Evolutionary conservation across 2,888 invertebrate species (phyloP).

Genomic region (Leucoma salicis): DNA sequence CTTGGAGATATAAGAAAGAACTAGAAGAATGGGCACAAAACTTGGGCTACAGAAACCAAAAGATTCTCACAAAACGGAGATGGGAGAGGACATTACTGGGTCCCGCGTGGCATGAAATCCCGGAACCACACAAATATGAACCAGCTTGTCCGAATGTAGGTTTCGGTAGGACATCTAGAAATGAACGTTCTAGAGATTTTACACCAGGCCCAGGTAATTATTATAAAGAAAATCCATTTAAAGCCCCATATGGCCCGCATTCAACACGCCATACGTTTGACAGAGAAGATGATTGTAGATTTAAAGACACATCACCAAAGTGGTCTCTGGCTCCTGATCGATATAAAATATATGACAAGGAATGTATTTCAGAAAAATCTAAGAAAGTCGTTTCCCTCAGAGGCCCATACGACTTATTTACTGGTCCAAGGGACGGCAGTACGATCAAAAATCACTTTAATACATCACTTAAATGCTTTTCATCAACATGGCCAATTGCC

Average conservation of each 20-base stretch:
- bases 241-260: constrained; percentile 59
- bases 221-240: constrained; percentile 51
- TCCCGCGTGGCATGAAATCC: constrained; percentile 59
- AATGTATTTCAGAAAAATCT: constrained; percentile 56
- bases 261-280: constrained; percentile 57
- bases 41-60: constrained; percentile 67
- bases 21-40: constrained; percentile 68
- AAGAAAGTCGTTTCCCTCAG: constrained; percentile 60
- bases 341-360: constrained; percentile 61
- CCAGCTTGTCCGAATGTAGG: constrained; percentile 57
- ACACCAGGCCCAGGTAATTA: constrained; percentile 66
- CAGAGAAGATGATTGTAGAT: constrained; percentile 62
- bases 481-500: constrained; percentile 64
- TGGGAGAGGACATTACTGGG: constrained; percentile 56
- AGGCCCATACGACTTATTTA: constrained; percentile 72
- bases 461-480: constrained; percentile 43
- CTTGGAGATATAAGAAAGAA: constrained; percentile 64
- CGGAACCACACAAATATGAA: constrained; percentile 35
- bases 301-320: constrained; percentile 47
- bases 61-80: constrained; percentile 44
- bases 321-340: constrained; percentile 68
- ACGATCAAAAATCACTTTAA: constrained; percentile 80
- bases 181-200: constrained; percentile 28
- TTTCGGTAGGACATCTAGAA: constrained; percentile 59
- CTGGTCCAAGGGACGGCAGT: constrained; percentile 71